Base-by-base conservation (phyloP, 30 jellyfish, hydroid and myxozoan genomes). In the Hydractinia symbiolongicarpus region DNA sequence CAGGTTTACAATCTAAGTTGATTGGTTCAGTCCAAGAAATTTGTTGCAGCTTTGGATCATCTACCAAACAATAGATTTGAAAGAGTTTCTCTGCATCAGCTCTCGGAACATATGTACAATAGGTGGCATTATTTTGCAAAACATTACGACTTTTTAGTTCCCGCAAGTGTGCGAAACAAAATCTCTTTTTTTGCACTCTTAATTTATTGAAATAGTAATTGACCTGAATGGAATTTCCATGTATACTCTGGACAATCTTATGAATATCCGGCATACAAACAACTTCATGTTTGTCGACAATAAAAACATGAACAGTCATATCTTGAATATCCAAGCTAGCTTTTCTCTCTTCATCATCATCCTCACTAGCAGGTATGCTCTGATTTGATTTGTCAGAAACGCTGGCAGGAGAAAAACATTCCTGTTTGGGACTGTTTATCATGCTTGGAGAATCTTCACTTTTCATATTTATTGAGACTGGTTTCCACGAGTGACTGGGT, bases 231-330 rank as follows among this genome's bases (percentile, higher is more conserved):
- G 96, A 87, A 76, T 93, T 93, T 4, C 98, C 98, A 71, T 93
- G 98, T 13, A 81, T 95, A 17, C 86, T 76, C 30, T 93, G 98
- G 56, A 93, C 98, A 6, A 93, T 82, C 66, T 85, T 84, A 66
- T 93, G 98, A 13, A 93, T 87, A 76, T 93, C 98, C 4, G 98
- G 98, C 98, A 93, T 93, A 70, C 98, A 93, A 11, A 93, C 98
- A 30, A 93, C 98, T 49, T 93, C 98, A 2, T 87, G 81, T n/a
- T 89, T 89, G 11, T 93, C 98, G 11, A 93, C 98, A 50, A 93
- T 88, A 76, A 93, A 87, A 20, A 93, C 88, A 70, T 91, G 91
- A 4, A 93, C 98, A 76, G 61, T 67, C 90, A 84, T 73, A 69
- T 81, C 95, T 55, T 71, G 62, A 64, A 66, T 69, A n/a, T 69